Percentiles rank a stretch among this genome's conserved stretches.
Evolutionary conservation across 2,888 invertebrate species (phyloP).

Genomic region (Drosophila meridiana): DNA sequence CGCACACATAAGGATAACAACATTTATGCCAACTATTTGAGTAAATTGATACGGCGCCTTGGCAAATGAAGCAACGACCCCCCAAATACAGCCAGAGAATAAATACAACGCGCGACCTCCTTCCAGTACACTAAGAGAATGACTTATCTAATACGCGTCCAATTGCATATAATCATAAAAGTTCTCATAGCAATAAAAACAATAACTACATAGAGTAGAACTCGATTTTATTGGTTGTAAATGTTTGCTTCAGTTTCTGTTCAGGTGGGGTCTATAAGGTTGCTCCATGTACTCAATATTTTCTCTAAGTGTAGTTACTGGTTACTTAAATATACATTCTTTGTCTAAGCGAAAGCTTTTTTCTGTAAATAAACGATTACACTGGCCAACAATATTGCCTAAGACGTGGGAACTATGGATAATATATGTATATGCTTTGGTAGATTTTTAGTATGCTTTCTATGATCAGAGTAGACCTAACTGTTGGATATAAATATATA

Average conservation of each 20-base stretch:
- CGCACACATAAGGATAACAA: slow-evolving; percentile 38
- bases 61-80: slow-evolving; percentile 57
- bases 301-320: neutral
- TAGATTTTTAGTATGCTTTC: neutral
- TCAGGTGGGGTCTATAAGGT: neutral
- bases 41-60: slow-evolving; percentile 78
- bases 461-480: no score
- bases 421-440: no score
- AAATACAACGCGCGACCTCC: slow-evolving; percentile 11
- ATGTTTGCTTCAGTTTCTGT: neutral
- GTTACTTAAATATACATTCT: slow-evolving; percentile 15
- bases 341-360: slow-evolving; percentile 9
- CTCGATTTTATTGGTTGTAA: neutral
- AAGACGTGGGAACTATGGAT: neutral
- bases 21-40: slow-evolving; percentile 51
- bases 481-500: no score
- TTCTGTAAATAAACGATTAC: slow-evolving; percentile 53
- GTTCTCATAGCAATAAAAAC: neutral
- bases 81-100: slow-evolving; percentile 15
- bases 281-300: neutral
- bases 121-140: slow-evolving; percentile 17
- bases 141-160: neutral
- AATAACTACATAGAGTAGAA: neutral
- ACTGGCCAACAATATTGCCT: neutral
- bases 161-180: neutral